Base-by-base conservation (phyloP, 2,888 invertebrate species). In the Neoaliturus tenellus region DNA sequence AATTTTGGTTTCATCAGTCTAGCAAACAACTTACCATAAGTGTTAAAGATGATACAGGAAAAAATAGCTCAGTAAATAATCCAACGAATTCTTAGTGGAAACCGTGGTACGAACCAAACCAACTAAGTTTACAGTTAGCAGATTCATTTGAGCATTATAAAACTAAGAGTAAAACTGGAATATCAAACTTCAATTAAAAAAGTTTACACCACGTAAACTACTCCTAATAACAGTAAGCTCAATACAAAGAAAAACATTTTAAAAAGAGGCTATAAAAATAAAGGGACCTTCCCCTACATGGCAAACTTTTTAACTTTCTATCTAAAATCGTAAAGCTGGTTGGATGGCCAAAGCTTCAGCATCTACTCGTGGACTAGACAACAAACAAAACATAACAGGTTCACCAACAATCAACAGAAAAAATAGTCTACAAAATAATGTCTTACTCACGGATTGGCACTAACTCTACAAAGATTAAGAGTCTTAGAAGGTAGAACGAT, bases 81-180 rank as follows among this genome's bases (percentile, higher is more conserved):
- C n/a, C n/a, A n/a, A n/a, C n/a, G n/a, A n/a, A n/a, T n/a, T n/a
- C n/a, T n/a, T n/a, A n/a, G n/a, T n/a, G n/a, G n/a, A n/a, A n/a
- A n/a, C n/a, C n/a, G n/a, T n/a, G n/a, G n/a, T n/a, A n/a, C n/a
- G n/a, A n/a, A n/a, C n/a, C n/a, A n/a, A n/a, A n/a, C n/a, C n/a
- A n/a, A n/a, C n/a, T n/a, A n/a, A n/a, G n/a, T n/a, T n/a, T n/a
- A n/a, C n/a, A n/a, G n/a, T n/a, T n/a, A n/a, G n/a, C n/a, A n/a
- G n/a, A n/a, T 39, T 67, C 28, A 81, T 23, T 44, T 81, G 62
- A 81, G 20, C 58, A 67, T 67, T 62, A 58, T 62, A 81, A 31
- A 81, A 31, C 62, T 39, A 48, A 41, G 31, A 67, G 31, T 28
- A n/a, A 62, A 62, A 44, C 67, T 73, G 44, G 73, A 58, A 58